Evolutionary conservation across 2,113 vertebrate genomes (phyloP), one percentile per base, ranked within the genome.

Genomic region (Ploceus nigricollis): DNA sequence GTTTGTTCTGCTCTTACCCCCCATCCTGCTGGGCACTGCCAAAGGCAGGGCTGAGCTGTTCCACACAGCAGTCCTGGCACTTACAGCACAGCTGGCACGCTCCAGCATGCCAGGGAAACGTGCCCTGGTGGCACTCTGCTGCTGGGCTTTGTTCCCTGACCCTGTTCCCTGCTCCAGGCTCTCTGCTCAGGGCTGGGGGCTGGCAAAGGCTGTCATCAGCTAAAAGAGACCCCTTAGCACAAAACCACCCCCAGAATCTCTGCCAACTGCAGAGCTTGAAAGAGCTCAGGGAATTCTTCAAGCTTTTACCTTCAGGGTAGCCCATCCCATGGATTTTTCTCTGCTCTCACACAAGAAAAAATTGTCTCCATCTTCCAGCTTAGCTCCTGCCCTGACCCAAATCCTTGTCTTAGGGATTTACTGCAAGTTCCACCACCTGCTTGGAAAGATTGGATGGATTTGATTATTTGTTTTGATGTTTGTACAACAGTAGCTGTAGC

Each of bases 81-180:
- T 60, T 13, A 40, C 51, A 61, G 58, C 22, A 17, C 44, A 64
- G 50, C 22, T 48, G 56, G 56, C 25, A 56, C 0, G 0, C 22
- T 40, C 17, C 37, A 76, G 27, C 30, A 3, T 19, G 39, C 60
- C 54, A 60, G 16, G 33, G 17, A 39, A 68, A 31, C 8, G 7
- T 1, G 4, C 12, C 23, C 61, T 13, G 5, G n/a, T 5, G 57
- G 27, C 40, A 42, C 6, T 44, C 28, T 1, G 0, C 7, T 2
- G 8, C 51, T 48, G 39, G 48, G n/a, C 13, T 68, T 28, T 47
- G 22, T 20, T 39, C 58, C 53, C 23, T 25, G n/a, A 15, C n/a
- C 35, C 31, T 13, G 19, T 14, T n/a, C 23, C 47, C 23, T 50
- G 50, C 15, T 87, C 51, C 57, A 71, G 31, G 10, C 39, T 65